Evolutionary conservation across 2,797 vertebrate genomes (phyloP), one percentile per base, ranked within the genome.

Genomic region (Thripadectes ignobilis): DNA sequence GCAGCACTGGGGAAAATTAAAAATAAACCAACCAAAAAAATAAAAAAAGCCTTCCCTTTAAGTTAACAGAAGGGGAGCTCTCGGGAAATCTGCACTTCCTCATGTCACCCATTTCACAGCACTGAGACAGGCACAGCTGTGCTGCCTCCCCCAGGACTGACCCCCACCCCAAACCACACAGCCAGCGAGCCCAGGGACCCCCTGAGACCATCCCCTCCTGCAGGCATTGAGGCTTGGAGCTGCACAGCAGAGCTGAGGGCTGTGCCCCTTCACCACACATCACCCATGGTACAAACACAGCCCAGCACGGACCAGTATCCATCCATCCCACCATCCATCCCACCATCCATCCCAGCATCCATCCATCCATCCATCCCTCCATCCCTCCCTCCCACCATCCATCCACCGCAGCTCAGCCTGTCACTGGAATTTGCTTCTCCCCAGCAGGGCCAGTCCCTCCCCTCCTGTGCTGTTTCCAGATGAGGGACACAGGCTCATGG

Each of bases 211-310:
- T n/a, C 54, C 38, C 62, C 84, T 51, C 41, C 73, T 5, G 30
- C 24, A 5, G 2, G 20, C 34, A 43, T 2, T 29, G 46, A 24
- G 34, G 1, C 9, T 0, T 2, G 17, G 0, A 12, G 38, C 63
- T 22, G 76, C 79, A 23, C 41, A 65, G 62, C 39, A 11, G 20
- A 29, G 39, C 39, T 17, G 54, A 7, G 59, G 14, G 22, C 51
- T 3, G 23, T 2, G 45, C 69, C 23, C 6, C 2, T 1, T 3
- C 4, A 13, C 38, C 24, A 10, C 43, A 0, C 81, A 5, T 22
- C 51, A 61, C 1, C 72, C 22, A 1, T 1, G 48, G 51, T 73
- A 26, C 59, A 15, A 9, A 39, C 36, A 8, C 39, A 17, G 4
- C 24, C 17, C 5, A 1, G 19, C 2, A 17, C 3, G 7, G 72